Percentiles rank a stretch among this genome's conserved stretches.
phyloP scores from a whole-genome alignment of 2,113 vertebrate genomes.

The Tyto alba region DNA sequence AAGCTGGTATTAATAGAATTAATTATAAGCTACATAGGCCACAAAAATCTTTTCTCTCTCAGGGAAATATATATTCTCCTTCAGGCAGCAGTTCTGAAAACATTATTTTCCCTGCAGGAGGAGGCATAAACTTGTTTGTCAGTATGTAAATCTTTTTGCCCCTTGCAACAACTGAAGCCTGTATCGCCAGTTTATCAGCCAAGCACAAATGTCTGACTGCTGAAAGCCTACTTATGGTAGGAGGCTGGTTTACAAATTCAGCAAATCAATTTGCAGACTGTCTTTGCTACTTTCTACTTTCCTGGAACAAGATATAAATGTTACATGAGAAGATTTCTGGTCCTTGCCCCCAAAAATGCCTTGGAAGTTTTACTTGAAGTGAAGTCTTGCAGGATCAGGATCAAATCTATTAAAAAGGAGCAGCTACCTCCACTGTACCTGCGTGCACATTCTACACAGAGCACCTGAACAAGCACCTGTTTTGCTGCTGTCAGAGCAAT shows the following conservation, averaged over 20 bases:
- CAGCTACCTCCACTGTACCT: background rate
- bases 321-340: background rate
- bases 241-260: background rate
- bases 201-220: rapidly evolving
- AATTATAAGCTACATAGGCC: background rate
- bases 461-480: too few relatives aligned
- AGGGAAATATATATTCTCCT: background rate
- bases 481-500: background rate
- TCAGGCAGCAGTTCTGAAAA: background rate
- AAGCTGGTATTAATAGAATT: background rate
- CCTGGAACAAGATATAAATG: background rate
- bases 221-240: background rate
- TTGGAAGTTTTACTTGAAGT: background rate
- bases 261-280: background rate
- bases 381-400: background rate
- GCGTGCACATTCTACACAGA: background rate
- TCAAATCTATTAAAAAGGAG: background rate
- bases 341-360: background rate
- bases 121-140: background rate
- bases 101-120: background rate
- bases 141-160: background rate
- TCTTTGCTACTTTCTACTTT: background rate
- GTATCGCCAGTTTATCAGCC: background rate
- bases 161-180: background rate
- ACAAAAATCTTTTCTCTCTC: background rate